A percentile compares a stretch with the other conserved stretches of the same genome.
Evolutionary conservation across 2,113 vertebrate species (phyloP).

Genomic region (Calonectris borealis): DNA sequence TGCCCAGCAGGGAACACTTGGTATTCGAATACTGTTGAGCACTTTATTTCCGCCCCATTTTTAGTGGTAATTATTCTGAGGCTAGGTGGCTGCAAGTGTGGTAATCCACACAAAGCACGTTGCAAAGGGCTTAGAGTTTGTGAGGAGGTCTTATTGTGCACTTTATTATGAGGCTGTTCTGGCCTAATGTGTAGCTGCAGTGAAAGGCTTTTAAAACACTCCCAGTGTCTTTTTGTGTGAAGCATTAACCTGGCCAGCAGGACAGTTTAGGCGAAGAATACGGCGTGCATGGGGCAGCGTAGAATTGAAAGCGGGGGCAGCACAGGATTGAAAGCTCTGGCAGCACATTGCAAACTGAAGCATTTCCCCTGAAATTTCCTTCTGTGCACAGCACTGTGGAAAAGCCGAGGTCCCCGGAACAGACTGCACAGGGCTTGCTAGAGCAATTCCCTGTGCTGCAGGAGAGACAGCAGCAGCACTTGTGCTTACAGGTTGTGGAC

Average conservation of each 20-base stretch:
- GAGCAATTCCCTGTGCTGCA: background rate
- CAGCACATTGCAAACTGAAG: background rate
- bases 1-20: slow-evolving; percentile 28
- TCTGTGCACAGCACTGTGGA: background rate
- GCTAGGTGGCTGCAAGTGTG: slow-evolving; percentile 34
- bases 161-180: slow-evolving; percentile 34
- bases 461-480: background rate
- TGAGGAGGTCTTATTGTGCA: slow-evolving; percentile 18
- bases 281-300: background rate
- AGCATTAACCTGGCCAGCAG: slow-evolving; percentile 38
- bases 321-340: background rate
- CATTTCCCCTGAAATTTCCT: slow-evolving; percentile 9
- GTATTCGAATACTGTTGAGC: slow-evolving; percentile 37
- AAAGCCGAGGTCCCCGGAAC: background rate
- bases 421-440: background rate
- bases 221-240: slow-evolving; percentile 19
- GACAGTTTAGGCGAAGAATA: background rate
- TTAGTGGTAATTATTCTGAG: slow-evolving; percentile 58
- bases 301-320: background rate
- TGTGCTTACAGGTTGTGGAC: background rate
- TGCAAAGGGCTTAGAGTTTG: slow-evolving; percentile 35
- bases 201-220: slow-evolving; percentile 62
- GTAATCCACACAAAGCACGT: slow-evolving; percentile 34
- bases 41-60: slow-evolving; percentile 49
- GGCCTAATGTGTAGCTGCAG: slow-evolving; percentile 1